Evolutionary conservation across 1,140 invertebrate species (phyloP).

Genomic region (Pseudomyrmex dendroicus): DNA sequence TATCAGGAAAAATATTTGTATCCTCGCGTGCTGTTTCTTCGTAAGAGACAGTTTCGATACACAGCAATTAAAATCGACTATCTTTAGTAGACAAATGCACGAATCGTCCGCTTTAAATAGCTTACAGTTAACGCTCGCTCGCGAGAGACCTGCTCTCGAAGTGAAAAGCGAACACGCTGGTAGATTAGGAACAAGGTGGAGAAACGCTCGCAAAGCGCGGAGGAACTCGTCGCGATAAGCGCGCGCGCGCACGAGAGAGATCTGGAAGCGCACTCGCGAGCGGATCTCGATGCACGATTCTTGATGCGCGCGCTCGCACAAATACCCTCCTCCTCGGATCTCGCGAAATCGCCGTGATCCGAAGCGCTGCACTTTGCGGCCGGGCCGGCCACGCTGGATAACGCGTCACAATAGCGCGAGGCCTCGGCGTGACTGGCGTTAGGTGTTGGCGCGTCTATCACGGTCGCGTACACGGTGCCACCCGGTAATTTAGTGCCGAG

Average conservation of each 20-base stretch:
- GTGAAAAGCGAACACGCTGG: slow-evolving; percentile 28
- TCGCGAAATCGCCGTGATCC: slow-evolving; percentile 67
- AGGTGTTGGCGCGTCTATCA: slow-evolving; percentile 73
- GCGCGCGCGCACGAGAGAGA: slow-evolving; percentile 14
- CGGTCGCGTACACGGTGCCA: slow-evolving; percentile 65
- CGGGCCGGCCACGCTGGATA: slow-evolving; percentile 36
- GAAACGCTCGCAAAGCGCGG: not conserved
- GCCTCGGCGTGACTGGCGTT: slow-evolving; percentile 74
- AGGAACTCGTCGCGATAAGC: slow-evolving; percentile 28
- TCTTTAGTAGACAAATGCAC: not conserved
- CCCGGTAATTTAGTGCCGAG: slow-evolving; percentile 76
- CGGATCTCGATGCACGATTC: slow-evolving; percentile 53
- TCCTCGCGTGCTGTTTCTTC: not conserved
- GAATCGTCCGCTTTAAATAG: slow-evolving; percentile 19
- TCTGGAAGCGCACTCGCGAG: slow-evolving; percentile 44
- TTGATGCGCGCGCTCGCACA: slow-evolving; percentile 28
- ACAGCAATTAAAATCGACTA: not conserved
- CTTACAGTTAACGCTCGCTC: not conserved
- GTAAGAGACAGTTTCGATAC: too few relatives aligned
- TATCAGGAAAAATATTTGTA: too few relatives aligned
- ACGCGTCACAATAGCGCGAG: slow-evolving; percentile 58
- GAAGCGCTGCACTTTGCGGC: slow-evolving; percentile 67
- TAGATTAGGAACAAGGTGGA: slow-evolving; percentile 45
- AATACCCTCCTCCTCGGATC: slow-evolving; percentile 40
- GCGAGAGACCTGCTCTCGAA: slow-evolving; percentile 18